Base-by-base conservation (phyloP, 2,113 vertebrate species). In the Rana temporaria region DNA sequence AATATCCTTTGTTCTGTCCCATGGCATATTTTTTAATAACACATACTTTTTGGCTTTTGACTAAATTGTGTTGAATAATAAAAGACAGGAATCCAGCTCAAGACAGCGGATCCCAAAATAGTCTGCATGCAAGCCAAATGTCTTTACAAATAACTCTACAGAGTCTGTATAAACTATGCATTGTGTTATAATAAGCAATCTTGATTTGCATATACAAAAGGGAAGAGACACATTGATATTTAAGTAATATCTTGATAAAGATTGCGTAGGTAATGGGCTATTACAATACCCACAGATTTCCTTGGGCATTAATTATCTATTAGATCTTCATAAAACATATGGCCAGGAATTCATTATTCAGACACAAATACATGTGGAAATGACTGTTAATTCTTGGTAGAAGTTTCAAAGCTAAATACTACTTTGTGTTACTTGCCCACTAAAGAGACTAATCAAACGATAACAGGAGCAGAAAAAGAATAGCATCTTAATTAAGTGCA, bases 401-500 rank as follows among this genome's bases (percentile, higher is more conserved):
- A 79, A 59, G 17, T 80, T 70, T 80, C 78, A 70, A 80, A 80
- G 66, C 53, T 60, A 71, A 80, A 70, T 59, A 69, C 64, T 69
- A 70, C 67, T 70, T 80, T 80, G 78, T 62, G 53, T 69, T 68
- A 57, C 62, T 24, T 68, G n/a, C 18, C 57, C 66, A 80, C 66
- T 80, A 80, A 80, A 80, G 77, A 69, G 77, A 68, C 77, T 67
- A 68, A 70, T 70, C 16, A 80, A 57, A 62, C 16, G 55, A 71
- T 70, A 57, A 70, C 53, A 70, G 66, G 20, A 62, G 56, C 66
- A 62, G 34, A 70, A 68, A 48, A 63, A 81, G 79, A 72, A 72
- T 81, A 72, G 79, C 68, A 64, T 81, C 68, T 81, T 81, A 81
- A 72, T 81, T 81, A 81, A 81, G 69, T 55, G 34, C 8, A 18